These are phyloP conservation scores for Neoaliturus tenellus DNA, from an alignment of 2,888 invertebrate genomes.

Conservation along the genomic window DNA sequence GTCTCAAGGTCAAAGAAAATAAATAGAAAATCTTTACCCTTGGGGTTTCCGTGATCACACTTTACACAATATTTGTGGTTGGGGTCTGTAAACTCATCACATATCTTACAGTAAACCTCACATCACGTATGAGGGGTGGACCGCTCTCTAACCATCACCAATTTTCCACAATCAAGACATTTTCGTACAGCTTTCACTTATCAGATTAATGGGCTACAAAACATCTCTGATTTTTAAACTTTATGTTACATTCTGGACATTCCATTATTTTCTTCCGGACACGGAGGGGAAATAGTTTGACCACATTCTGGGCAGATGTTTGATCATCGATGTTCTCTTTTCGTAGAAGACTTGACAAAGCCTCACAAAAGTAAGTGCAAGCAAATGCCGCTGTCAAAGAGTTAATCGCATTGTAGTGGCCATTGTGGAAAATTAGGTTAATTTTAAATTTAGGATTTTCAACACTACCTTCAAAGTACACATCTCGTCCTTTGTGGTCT, in stretches of 20 bases:
- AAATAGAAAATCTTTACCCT: slow-evolving; percentile 56
- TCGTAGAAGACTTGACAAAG: slow-evolving; percentile 63
- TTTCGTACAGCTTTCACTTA: slow-evolving; percentile 23
- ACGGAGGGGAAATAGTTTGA: slow-evolving; percentile 28
- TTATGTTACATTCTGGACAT: background rate
- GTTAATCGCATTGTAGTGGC: slow-evolving; percentile 64
- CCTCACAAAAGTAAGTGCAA: slow-evolving; percentile 65
- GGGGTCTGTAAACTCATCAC: slow-evolving; percentile 36
- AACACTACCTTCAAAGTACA: background rate
- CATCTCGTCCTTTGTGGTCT: slow-evolving; percentile 11
- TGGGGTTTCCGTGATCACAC: slow-evolving; percentile 31
- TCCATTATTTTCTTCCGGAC: background rate
- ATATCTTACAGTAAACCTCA: slow-evolving; percentile 56
- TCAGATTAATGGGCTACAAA: background rate
- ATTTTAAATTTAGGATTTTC: slow-evolving; percentile 37
- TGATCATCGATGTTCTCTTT: background rate
- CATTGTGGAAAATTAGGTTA: slow-evolving; percentile 64
- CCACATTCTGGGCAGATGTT: background rate
- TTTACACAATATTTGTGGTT: slow-evolving; percentile 53
- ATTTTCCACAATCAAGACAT: slow-evolving; percentile 48
- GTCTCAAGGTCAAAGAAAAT: slow-evolving; percentile 65
- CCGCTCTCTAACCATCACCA: background rate
- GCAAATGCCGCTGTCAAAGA: slow-evolving; percentile 65
- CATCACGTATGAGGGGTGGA: slow-evolving; percentile 54
- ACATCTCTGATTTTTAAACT: background rate